Conservation (phyloP, 2,888 invertebrate genomes). For the Pristionchus arcanus region DNA sequence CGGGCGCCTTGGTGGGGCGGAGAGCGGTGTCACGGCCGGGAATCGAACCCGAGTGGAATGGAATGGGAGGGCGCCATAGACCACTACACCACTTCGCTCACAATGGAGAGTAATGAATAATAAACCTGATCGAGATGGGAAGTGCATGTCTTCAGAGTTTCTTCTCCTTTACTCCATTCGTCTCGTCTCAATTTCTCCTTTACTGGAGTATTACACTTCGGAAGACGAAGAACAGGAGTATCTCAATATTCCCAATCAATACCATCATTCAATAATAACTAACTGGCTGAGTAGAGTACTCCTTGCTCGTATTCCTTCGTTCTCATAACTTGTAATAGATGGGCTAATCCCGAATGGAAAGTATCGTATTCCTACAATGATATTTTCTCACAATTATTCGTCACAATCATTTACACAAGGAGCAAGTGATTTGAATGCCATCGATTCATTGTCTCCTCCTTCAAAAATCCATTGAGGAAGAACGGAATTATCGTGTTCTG, state of each 20-base stretch:
- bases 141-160: constrained; percentile 54
- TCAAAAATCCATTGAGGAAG: constrained; percentile 46
- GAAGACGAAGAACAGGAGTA: constrained; percentile 7
- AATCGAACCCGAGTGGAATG: no score
- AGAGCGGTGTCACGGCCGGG: no score
- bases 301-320: constrained; percentile 41
- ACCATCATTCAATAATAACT: constrained; percentile 13
- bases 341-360: neutral
- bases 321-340: neutral
- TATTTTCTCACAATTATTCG: neutral
- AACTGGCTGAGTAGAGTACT: constrained; percentile 52
- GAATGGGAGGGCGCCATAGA: no score
- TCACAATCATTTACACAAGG: constrained; percentile 33
- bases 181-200: constrained; percentile 50
- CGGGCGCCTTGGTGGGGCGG: no score
- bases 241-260: neutral
- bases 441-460: constrained; percentile 26
- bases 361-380: constrained; percentile 25
- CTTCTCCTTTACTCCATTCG: constrained; percentile 33
- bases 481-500: constrained; percentile 30
- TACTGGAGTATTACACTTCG: constrained; percentile 48
- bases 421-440: neutral
- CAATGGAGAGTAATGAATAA: neutral
- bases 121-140: constrained; percentile 51
- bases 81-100: no score